Evolutionary conservation across 1,140 invertebrate genomes (phyloP), one percentile per base, ranked within the genome.

Genomic region (Drosophila repletoides): DNA sequence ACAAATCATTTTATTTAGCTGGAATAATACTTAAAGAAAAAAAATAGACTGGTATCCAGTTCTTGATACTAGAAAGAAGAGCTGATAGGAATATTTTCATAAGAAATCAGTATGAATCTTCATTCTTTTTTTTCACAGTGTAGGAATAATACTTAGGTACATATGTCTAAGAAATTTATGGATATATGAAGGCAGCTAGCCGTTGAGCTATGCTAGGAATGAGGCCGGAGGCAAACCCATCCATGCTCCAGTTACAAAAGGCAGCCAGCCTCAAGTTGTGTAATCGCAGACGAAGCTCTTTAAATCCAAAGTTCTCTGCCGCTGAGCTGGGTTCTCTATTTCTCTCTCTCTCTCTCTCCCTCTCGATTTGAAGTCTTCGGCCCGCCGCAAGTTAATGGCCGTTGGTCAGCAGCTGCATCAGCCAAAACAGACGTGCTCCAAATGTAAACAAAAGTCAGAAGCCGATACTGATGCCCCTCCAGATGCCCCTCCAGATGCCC

Each of bases 391-490:
- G 58, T 77, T 77, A 73, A 83, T 84, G 56, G 70, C 55, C 60
- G 59, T 31, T 49, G 77, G 79, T 74, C 79, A 84, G 70, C 71
- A 73, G 66, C 76, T 69, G 72, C 63, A 58, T 36, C 76, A 72
- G 72, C 68, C 77, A 72, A 81, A 77, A 83, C 79, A 83, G 69
- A 83, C 77, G 79, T 83, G 77, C 79, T 84, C 51, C 79, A 84
- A 83, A 77, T 83, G 79, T 83, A 83, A 83, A 83, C 79, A 83
- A 84, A 75, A 77, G 52, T 5, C 52, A 55, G 52, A 41, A 55
- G 26, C 26, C 26, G n/a, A 24, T 51, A 33, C 19, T 2, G 12
- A 14, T n/a, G 49, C 31, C 3, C 17, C 5, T n/a, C 7, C 51
- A 17, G 19, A 21, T 31, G 14, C 26, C 40, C 22, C 29, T 43